Evolutionary conservation across 2,113 vertebrate species (phyloP).

Genomic region (Reinhardtius hippoglossoides): DNA sequence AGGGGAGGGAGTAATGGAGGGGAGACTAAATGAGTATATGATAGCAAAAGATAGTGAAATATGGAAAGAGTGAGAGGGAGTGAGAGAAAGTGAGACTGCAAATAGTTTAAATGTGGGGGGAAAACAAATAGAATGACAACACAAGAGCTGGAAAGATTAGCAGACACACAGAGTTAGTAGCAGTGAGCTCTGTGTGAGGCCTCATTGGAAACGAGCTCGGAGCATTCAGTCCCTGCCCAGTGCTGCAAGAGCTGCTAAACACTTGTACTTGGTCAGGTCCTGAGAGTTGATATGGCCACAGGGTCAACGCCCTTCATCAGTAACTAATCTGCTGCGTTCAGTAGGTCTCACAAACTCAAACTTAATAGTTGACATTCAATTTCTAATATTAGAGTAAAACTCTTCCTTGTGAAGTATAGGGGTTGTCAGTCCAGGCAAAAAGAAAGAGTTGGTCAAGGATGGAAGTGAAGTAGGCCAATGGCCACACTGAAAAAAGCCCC

Average conservation of each 20-base stretch:
- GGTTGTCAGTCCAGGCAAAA: slow-evolving; percentile 42
- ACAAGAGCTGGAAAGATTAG: slow-evolving; percentile 7
- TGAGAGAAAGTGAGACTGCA: slow-evolving; percentile 26
- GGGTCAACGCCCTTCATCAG: background rate
- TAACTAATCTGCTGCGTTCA: background rate
- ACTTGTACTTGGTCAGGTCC: slow-evolving; percentile 8
- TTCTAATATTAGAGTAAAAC: slow-evolving; percentile 22
- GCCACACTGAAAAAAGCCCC: slow-evolving; percentile 39
- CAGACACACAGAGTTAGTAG: background rate
- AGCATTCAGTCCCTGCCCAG: slow-evolving; percentile 4
- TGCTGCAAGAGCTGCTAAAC: slow-evolving; percentile 11
- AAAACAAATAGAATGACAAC: slow-evolving; percentile 11
- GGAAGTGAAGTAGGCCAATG: slow-evolving; percentile 76
- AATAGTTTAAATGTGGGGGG: slow-evolving; percentile 22
- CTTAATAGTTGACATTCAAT: background rate
- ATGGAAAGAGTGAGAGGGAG: slow-evolving; percentile 33
- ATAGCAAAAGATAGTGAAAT: slow-evolving; percentile 53
- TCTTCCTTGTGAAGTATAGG: slow-evolving; percentile 36
- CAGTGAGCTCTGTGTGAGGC: slow-evolving; percentile 17
- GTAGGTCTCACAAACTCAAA: background rate
- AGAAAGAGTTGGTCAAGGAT: slow-evolving; percentile 62
- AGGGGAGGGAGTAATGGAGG: slow-evolving; percentile 32
- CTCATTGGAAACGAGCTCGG: slow-evolving; percentile 43
- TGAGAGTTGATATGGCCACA: background rate
- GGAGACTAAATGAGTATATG: slow-evolving; percentile 34